These are phyloP conservation scores for Cryptoprocta ferox DNA, from an alignment of 2,797 vertebrate species.

Conservation along the genomic window DNA sequence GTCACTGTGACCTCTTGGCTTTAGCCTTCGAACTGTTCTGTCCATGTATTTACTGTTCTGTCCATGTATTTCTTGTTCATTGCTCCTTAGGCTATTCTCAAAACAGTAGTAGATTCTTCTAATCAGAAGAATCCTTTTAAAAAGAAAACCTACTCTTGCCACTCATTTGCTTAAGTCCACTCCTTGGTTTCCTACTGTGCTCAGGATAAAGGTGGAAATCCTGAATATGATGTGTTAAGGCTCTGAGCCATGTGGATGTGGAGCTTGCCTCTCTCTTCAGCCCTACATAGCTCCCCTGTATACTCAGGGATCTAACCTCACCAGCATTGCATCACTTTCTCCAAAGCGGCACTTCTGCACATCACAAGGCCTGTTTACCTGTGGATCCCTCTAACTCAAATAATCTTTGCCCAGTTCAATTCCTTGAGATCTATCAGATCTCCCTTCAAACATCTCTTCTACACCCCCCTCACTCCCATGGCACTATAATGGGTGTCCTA, in stretches of 20 bases:
- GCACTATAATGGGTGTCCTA: background rate
- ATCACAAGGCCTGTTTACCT: background rate
- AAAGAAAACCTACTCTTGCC: background rate
- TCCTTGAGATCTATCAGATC: background rate
- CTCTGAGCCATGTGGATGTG: background rate
- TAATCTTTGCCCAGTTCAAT: background rate
- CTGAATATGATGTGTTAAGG: background rate
- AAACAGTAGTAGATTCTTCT: no score
- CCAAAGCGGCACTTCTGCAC: background rate
- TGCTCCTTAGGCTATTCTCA: background rate
- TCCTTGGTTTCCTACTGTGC: background rate
- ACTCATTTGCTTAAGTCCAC: background rate
- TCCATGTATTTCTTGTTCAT: background rate
- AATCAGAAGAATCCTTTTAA: background rate
- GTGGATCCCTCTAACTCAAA: rapidly evolving
- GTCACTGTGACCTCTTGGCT: background rate
- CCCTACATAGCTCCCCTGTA: background rate
- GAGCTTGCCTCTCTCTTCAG: background rate
- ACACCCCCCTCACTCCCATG: background rate
- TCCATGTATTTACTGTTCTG: background rate
- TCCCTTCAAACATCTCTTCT: background rate
- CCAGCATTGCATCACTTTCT: background rate
- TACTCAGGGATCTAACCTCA: background rate
- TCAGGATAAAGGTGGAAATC: background rate
- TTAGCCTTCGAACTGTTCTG: background rate